Evolutionary conservation across 2,797 vertebrate species (phyloP), one percentile per base, ranked within the genome.

Genomic region (Eremophila alpestris): DNA sequence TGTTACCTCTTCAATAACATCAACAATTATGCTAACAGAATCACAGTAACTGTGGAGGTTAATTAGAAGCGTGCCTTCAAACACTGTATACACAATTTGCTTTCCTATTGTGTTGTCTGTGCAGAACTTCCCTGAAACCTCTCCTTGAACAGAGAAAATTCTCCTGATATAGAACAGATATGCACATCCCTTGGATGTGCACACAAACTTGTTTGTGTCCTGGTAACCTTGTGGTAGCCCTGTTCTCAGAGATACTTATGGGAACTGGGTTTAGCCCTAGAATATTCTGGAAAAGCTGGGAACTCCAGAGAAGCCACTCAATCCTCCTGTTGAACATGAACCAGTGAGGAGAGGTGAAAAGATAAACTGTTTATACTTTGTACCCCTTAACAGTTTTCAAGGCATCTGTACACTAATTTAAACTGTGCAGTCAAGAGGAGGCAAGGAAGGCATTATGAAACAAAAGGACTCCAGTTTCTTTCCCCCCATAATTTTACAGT

Each of bases 1-100:
- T 55, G 65, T 87, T 86, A 79, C 93, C 83, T 87, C 70, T 81
- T 85, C 90, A 85, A 52, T 89, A 94, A 58, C 76, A 90, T 85
- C 89, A 90, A 82, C 88, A 94, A 88, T 95, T 94, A 94, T 12
- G 4, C 58, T 91, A 95, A 94, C 30, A 15, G 58, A 88, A 87
- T 89, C 86, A 60, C 68, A 59, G 74, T 94, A 94, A 93, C 73
- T 56, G 26, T 36, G 27, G 52, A 94, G 87, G 81, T 96, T 96
- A 96, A 97, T 96, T 91, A 94, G 79, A 90, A 94, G 55, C 7
- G 0, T 63, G 64, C 58, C 64, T 91, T 94, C 58, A 78, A 77
- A 90, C 56, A 71, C 48, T 23, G 20, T 58, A 24, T 18, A 76
- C 34, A 84, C 67, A 85, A 87, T 88, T 85, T 75, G 24, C 65